Evolutionary conservation across 1,140 invertebrate species (phyloP).

Genomic region (Idris sp.): DNA sequence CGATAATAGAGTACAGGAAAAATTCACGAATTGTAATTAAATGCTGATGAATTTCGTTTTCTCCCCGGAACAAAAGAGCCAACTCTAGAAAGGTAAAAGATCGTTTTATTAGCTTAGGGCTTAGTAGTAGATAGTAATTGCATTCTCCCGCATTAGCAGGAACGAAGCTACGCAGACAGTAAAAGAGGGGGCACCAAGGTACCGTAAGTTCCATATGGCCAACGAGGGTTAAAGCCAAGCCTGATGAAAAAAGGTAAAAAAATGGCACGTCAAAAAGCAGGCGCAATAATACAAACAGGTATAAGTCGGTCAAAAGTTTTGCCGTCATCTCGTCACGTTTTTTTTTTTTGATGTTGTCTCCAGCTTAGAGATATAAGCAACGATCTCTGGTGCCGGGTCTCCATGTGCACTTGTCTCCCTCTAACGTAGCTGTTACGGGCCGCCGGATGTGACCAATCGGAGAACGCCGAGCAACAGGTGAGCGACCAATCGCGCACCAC

Average conservation of each 20-base stretch:
- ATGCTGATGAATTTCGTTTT: constrained; percentile 42
- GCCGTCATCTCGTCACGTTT: constrained; percentile 51
- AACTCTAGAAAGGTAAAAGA: constrained; percentile 25
- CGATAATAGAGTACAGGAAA: background rate
- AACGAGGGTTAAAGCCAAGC: constrained; percentile 47
- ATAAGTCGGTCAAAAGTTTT: constrained; percentile 62
- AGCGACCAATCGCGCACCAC: constrained; percentile 68
- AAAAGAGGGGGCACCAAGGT: constrained; percentile 8
- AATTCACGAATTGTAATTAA: constrained; percentile 12
- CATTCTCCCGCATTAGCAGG: constrained; percentile 31
- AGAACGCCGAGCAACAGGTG: constrained; percentile 72
- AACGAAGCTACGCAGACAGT: constrained; percentile 12
- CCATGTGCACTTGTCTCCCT: constrained; percentile 56
- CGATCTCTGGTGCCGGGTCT: constrained; percentile 51
- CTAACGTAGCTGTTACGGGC: constrained; percentile 61
- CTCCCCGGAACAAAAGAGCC: constrained; percentile 23
- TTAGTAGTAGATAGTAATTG: constrained; percentile 31
- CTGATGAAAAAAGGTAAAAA: constrained; percentile 10
- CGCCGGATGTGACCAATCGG: constrained; percentile 67
- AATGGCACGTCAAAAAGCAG: constrained; percentile 13
- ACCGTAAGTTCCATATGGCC: constrained; percentile 49
- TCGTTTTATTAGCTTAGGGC: constrained; percentile 31
- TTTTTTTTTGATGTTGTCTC: too few relatives aligned
- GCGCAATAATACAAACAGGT: constrained; percentile 19
- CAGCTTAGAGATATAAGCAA: constrained; percentile 16